phyloP scores from a whole-genome alignment of 1,140 invertebrate genomes.

The Cydia splendana region DNA sequence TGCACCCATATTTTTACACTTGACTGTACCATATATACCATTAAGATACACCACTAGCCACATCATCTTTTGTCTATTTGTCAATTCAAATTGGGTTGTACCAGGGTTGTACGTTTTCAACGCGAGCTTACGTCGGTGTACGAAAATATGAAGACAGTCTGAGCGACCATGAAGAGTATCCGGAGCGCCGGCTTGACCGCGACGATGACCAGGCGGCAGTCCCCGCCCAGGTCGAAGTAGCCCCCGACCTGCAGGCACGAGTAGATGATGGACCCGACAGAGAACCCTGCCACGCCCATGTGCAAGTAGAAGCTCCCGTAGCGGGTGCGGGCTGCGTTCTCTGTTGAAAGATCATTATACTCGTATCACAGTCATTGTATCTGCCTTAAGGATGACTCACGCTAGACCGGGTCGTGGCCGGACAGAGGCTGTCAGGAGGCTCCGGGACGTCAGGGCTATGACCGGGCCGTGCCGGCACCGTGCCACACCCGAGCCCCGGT shows the following conservation, averaged over 20 bases:
- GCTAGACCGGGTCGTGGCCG: no score
- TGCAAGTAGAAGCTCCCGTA: slow-evolving; percentile 83
- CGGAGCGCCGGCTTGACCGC: slow-evolving; percentile 81
- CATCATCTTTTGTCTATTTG: no score
- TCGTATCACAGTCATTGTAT: background rate
- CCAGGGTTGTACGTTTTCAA: background rate
- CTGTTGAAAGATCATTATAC: slow-evolving; percentile 43
- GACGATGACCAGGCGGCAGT: slow-evolving; percentile 80
- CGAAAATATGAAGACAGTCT: slow-evolving; percentile 86
- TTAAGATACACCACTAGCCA: no score
- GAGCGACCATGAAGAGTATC: slow-evolving; percentile 83
- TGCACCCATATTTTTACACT: no score
- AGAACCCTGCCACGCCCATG: slow-evolving; percentile 84
- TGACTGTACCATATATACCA: no score
- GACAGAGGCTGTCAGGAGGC: no score
- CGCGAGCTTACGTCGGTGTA: slow-evolving; percentile 81
- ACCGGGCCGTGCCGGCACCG: no score
- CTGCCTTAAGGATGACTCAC: no score
- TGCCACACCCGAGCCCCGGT: no score
- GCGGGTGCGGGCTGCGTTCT: slow-evolving; percentile 58
- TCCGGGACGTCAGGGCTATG: no score
- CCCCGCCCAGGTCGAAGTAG: slow-evolving; percentile 81
- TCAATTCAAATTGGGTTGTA: no score
- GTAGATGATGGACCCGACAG: slow-evolving; percentile 85
- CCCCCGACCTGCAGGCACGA: slow-evolving; percentile 84